Percentiles rank a stretch among this genome's conserved stretches.
Conservation (phyloP, 1,140 invertebrate species). For the Leptopilina boulardi region DNA sequence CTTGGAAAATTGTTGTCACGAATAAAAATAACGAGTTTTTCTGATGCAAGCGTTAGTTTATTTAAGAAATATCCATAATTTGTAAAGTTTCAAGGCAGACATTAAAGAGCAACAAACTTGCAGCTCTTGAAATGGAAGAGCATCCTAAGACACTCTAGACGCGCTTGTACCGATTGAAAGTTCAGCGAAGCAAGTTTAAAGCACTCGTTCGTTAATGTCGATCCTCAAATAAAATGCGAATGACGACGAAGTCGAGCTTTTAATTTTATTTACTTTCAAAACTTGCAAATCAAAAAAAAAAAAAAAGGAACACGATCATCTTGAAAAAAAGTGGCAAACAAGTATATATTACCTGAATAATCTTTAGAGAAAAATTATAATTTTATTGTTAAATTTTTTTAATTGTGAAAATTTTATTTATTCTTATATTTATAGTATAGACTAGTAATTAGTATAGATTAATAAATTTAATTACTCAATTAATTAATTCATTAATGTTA, state of each 20-base stretch:
- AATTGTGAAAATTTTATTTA: too few species aligned
- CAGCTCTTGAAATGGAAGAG: neutral
- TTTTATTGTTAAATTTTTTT: too few species aligned
- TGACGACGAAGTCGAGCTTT: neutral
- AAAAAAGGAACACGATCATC: neutral
- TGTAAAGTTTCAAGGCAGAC: neutral
- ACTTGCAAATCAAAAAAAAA: neutral
- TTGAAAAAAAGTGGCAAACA: neutral
- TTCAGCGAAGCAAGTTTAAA: constrained; percentile 10
- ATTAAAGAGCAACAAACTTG: constrained; percentile 5
- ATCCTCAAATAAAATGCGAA: constrained; percentile 11
- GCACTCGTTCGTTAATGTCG: neutral
- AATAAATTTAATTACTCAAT: too few species aligned
- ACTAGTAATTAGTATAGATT: too few species aligned
- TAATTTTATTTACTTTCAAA: constrained; percentile 24
- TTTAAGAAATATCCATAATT: neutral
- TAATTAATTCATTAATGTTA: too few species aligned
- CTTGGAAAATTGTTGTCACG: too few species aligned
- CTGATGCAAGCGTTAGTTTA: neutral
- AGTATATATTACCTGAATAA: too few species aligned
- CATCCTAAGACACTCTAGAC: neutral
- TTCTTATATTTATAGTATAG: too few species aligned
- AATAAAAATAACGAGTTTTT: neutral
- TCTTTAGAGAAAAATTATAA: too few species aligned
- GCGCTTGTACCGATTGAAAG: neutral